phyloP scores from a whole-genome alignment of 2,888 invertebrate genomes.

The Tigriopus californicus region DNA sequence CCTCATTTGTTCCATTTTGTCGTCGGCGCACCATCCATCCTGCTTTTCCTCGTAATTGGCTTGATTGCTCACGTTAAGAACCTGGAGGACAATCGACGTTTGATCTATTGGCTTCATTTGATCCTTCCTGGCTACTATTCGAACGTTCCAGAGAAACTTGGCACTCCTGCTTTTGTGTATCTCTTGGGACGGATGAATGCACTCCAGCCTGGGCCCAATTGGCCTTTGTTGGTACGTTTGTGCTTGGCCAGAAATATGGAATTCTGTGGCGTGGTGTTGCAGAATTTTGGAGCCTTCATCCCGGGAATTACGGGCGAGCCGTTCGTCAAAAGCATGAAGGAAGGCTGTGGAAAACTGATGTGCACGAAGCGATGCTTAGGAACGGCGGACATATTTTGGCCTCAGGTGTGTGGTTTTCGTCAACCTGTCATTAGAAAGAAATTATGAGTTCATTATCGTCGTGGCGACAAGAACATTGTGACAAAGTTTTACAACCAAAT shows the following conservation, averaged over 20 bases:
- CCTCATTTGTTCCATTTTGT: too few species aligned
- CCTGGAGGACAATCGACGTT: not conserved
- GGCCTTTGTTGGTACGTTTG: conserved; percentile 2
- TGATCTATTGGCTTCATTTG: conserved; percentile 1
- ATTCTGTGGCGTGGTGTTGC: not conserved
- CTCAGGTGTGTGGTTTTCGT: not conserved
- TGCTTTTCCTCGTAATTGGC: too few species aligned
- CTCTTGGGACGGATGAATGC: not conserved
- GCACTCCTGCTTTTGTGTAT: not conserved
- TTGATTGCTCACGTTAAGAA: too few species aligned
- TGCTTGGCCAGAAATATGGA: not conserved
- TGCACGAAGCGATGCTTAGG: not conserved
- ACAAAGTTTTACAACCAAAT: too few species aligned
- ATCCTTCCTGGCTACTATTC: not conserved
- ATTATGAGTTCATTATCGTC: too few species aligned
- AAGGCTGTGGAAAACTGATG: not conserved
- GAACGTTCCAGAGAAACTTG: not conserved
- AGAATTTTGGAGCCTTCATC: conserved; percentile 2
- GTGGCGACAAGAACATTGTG: too few species aligned
- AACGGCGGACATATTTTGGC: not conserved
- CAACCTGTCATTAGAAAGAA: not conserved
- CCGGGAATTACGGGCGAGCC: not conserved
- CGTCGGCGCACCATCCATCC: too few species aligned
- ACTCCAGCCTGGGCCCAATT: conserved; percentile 2
- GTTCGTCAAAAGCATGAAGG: not conserved